These are phyloP conservation scores for Beris chalybata DNA, from an alignment of 2,888 invertebrate genomes.

Conservation along the genomic window DNA sequence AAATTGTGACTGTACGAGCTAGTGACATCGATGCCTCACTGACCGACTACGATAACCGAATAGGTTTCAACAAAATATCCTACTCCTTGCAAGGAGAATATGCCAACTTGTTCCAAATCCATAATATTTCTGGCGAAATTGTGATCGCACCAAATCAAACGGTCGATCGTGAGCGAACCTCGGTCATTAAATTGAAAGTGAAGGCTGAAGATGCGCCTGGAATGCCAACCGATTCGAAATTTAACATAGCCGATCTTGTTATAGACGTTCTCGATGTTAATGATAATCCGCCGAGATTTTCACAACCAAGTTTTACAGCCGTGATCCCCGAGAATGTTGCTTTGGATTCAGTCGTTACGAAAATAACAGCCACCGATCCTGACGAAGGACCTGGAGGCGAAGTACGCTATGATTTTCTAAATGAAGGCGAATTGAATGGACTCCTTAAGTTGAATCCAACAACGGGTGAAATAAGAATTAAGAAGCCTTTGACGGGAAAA, in stretches of 20 bases:
- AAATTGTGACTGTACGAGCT: conserved; percentile 70
- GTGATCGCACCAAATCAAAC: conserved; percentile 66
- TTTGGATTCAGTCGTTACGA: conserved; percentile 66
- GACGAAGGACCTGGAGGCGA: conserved; percentile 75
- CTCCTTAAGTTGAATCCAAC: conserved; percentile 67
- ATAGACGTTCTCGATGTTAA: conserved; percentile 77
- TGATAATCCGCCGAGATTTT: conserved; percentile 74
- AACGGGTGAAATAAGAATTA: conserved; percentile 70
- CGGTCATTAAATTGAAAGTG: conserved; percentile 68
- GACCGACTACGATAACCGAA: conserved; percentile 60
- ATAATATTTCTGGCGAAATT: conserved; percentile 69
- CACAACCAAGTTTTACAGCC: conserved; percentile 65
- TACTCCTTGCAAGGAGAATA: conserved; percentile 76
- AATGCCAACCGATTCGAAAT: conserved; percentile 66
- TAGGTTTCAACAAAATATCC: conserved; percentile 69
- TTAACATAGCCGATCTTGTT: conserved; percentile 65
- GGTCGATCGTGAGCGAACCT: conserved; percentile 73
- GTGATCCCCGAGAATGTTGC: conserved; percentile 78
- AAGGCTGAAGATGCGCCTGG: conserved; percentile 78
- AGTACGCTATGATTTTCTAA: conserved; percentile 71
- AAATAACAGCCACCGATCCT: conserved; percentile 72
- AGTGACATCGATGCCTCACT: conserved; percentile 69
- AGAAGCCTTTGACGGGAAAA: conserved; percentile 69
- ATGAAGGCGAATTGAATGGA: conserved; percentile 73
- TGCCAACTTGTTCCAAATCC: conserved; percentile 71